Percentiles rank a stretch among this genome's conserved stretches.
These are phyloP conservation scores for Chloroclysta siterata DNA, from an alignment of 2,888 invertebrate genomes.

Conservation along the genomic window DNA sequence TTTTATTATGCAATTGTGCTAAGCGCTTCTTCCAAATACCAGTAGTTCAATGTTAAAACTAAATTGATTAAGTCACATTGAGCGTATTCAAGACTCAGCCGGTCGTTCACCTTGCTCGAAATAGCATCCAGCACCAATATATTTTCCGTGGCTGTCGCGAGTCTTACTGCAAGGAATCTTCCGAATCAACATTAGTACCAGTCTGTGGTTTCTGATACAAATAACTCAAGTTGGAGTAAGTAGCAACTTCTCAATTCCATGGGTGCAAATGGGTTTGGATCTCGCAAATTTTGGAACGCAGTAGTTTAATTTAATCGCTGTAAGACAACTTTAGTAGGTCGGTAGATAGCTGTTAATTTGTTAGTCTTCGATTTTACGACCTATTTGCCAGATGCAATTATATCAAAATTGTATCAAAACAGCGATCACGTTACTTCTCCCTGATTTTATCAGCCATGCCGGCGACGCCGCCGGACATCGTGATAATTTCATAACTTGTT, in stretches of 20 bases:
- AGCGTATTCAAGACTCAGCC: constrained; percentile 27
- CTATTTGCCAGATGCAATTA: constrained; percentile 15
- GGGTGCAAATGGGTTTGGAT: not conserved
- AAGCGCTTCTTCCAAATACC: constrained; percentile 13
- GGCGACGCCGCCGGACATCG: constrained; percentile 23
- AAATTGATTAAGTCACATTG: constrained; percentile 39
- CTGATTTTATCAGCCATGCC: constrained; percentile 36
- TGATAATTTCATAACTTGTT: constrained; percentile 38
- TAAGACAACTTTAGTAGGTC: not conserved
- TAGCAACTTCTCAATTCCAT: not conserved
- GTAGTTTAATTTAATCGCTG: not conserved
- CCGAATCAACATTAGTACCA: not conserved
- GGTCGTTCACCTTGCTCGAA: constrained; percentile 46
- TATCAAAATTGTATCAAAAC: constrained; percentile 24
- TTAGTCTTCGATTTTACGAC: not conserved
- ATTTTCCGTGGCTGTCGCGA: constrained; percentile 33
- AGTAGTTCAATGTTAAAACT: constrained; percentile 41
- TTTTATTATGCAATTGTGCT: constrained; percentile 24
- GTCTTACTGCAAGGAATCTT: constrained; percentile 18
- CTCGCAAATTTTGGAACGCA: not conserved
- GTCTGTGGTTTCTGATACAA: no score
- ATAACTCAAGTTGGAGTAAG: not conserved
- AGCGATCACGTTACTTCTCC: constrained; percentile 35
- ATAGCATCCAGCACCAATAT: constrained; percentile 42
- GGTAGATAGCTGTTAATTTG: not conserved